These are phyloP conservation scores for Amblyopsis hoosieri DNA, from an alignment of 2,797 vertebrate genomes.

Conservation along the genomic window DNA sequence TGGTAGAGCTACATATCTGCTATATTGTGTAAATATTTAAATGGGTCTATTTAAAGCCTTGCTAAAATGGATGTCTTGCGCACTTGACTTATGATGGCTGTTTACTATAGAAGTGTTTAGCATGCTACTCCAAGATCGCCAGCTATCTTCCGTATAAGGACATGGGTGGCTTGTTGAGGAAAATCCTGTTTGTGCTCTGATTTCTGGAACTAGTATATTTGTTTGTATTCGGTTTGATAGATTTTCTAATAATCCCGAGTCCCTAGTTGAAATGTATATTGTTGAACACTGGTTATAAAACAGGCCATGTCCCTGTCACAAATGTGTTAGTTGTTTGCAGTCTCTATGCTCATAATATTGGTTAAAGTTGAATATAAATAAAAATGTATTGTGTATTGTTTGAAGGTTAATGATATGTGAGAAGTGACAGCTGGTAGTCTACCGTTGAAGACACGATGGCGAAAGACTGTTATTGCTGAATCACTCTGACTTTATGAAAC, in stretches of 20 bases:
- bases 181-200: not conserved
- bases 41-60: slow-evolving; percentile 38
- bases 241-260: no score
- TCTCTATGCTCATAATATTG: slow-evolving; percentile 35
- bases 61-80: slow-evolving; percentile 60
- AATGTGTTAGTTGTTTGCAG: not conserved
- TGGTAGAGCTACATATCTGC: no score
- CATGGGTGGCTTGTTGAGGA: slow-evolving; percentile 38
- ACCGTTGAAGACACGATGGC: slow-evolving; percentile 17
- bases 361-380: not conserved
- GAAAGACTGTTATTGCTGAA: slow-evolving; percentile 79
- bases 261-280: no score
- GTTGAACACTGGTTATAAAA: no score
- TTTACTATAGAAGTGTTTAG: slow-evolving; percentile 66
- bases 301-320: not conserved
- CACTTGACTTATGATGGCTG: slow-evolving; percentile 59
- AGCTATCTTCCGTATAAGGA: slow-evolving; percentile 51
- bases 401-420: slow-evolving; percentile 1
- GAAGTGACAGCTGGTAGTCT: slow-evolving; percentile 14
- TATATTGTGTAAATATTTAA: slow-evolving; percentile 17
- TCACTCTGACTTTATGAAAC: slow-evolving; percentile 82
- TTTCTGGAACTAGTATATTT: no score
- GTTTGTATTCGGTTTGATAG: no score
- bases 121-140: slow-evolving; percentile 31
- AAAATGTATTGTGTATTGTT: not conserved